These are phyloP conservation scores for Drosophila limbata DNA, from an alignment of 2,888 invertebrate genomes.

Conservation along the genomic window DNA sequence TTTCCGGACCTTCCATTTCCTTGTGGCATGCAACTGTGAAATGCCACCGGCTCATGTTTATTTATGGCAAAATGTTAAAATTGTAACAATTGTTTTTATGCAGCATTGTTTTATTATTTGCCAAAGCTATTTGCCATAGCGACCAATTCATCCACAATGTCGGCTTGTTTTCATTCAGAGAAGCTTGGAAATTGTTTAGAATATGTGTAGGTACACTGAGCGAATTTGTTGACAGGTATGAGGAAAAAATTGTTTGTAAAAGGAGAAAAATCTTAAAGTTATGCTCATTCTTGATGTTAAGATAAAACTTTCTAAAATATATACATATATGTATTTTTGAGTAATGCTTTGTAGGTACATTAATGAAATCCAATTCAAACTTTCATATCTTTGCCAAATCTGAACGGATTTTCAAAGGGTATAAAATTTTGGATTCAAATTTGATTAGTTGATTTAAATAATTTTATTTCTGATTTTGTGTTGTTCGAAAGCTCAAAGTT, in stretches of 20 bases:
- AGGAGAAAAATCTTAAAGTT: background rate
- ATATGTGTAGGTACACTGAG: slow-evolving; percentile 45
- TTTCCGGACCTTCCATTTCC: slow-evolving; percentile 1
- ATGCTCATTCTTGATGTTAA: too few relatives aligned
- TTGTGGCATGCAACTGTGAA: slow-evolving; percentile 20
- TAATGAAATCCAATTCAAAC: too few relatives aligned
- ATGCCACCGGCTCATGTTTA: slow-evolving; percentile 72
- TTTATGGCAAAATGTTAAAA: slow-evolving; percentile 75
- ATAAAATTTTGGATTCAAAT: too few relatives aligned
- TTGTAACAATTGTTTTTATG: slow-evolving; percentile 71
- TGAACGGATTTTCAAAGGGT: too few relatives aligned
- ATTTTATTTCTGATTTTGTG: too few relatives aligned
- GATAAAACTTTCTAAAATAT: too few relatives aligned
- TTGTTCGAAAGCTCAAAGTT: too few relatives aligned
- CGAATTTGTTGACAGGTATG: background rate
- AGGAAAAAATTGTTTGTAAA: background rate
- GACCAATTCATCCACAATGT: slow-evolving; percentile 14
- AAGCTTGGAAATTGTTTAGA: slow-evolving; percentile 66
- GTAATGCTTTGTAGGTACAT: too few relatives aligned
- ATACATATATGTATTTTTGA: too few relatives aligned
- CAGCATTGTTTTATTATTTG: slow-evolving; percentile 77
- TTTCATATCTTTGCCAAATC: too few relatives aligned
- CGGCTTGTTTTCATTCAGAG: slow-evolving; percentile 23
- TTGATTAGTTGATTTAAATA: too few relatives aligned
- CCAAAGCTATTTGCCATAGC: slow-evolving; percentile 58